phyloP scores from a whole-genome alignment of 2,888 invertebrate species.

The Polyploca ridens region DNA sequence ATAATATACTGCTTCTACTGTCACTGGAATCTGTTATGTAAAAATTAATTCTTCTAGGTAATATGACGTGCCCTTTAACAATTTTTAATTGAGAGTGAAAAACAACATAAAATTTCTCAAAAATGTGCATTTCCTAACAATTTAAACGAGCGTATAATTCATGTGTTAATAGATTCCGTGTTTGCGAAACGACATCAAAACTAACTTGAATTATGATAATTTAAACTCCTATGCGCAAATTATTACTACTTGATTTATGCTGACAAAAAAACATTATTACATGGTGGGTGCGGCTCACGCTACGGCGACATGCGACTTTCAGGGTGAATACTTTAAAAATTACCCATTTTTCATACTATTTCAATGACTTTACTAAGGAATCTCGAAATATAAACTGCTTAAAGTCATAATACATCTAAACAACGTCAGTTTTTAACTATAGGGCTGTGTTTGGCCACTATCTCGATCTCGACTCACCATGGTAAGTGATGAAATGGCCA shows the following conservation, averaged over 20 bases:
- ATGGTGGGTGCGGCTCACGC: slow-evolving; percentile 61
- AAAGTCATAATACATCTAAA: background rate
- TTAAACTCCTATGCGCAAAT: slow-evolving; percentile 61
- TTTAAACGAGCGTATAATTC: background rate
- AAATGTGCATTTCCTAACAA: background rate
- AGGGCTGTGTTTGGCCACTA: too few relatives aligned
- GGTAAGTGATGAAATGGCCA: too few relatives aligned
- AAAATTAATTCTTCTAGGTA: too few relatives aligned
- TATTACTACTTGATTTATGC: slow-evolving; percentile 66
- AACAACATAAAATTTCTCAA: background rate
- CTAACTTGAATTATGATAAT: slow-evolving; percentile 51
- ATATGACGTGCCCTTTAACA: too few relatives aligned
- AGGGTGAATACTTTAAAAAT: slow-evolving; percentile 20
- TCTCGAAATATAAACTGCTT: background rate
- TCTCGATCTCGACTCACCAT: too few relatives aligned
- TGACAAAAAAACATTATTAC: slow-evolving; percentile 53
- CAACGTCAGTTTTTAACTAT: background rate
- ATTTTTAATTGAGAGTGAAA: background rate
- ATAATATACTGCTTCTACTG: too few relatives aligned
- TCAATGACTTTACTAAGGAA: background rate
- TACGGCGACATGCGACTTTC: slow-evolving; percentile 31
- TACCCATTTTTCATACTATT: slow-evolving; percentile 4
- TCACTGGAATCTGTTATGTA: too few relatives aligned
- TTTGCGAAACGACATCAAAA: slow-evolving; percentile 37
- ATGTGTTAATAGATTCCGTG: slow-evolving; percentile 29